phyloP scores from a whole-genome alignment of 2,797 vertebrate genomes.

The Lophotriccus pileatus region DNA sequence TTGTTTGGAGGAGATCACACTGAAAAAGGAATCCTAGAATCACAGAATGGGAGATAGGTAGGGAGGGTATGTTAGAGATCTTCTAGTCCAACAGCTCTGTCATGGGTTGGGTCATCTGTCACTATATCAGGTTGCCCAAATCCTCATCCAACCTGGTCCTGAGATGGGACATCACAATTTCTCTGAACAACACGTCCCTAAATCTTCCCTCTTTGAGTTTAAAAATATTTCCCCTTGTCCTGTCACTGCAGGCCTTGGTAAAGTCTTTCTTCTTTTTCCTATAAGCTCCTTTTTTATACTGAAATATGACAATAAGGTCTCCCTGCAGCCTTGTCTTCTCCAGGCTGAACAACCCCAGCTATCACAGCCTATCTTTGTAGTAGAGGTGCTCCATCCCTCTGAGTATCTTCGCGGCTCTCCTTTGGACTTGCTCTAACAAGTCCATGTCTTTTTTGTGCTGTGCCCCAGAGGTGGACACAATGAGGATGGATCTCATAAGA shows the following conservation, averaged over 20 bases:
- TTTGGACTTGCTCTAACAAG: not conserved
- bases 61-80: not conserved
- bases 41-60: not conserved
- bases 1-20: not conserved
- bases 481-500: not conserved
- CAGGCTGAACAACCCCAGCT: not conserved
- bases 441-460: not conserved
- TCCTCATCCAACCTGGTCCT: not conserved
- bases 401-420: not conserved
- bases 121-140: not conserved
- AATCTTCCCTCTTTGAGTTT: not conserved
- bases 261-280: not conserved
- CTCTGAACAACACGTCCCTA: not conserved
- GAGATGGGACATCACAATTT: not conserved
- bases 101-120: not conserved
- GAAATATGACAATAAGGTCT: not conserved
- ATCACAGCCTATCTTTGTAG: accelerated
- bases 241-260: not conserved
- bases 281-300: not conserved
- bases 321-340: not conserved
- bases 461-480: not conserved
- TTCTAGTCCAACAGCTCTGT: not conserved
- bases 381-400: accelerated
- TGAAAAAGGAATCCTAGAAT: not conserved
- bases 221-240: not conserved